These are phyloP conservation scores for Scelioninae gen. 2 DNA, from an alignment of 2,888 invertebrate species.

Conservation along the genomic window DNA sequence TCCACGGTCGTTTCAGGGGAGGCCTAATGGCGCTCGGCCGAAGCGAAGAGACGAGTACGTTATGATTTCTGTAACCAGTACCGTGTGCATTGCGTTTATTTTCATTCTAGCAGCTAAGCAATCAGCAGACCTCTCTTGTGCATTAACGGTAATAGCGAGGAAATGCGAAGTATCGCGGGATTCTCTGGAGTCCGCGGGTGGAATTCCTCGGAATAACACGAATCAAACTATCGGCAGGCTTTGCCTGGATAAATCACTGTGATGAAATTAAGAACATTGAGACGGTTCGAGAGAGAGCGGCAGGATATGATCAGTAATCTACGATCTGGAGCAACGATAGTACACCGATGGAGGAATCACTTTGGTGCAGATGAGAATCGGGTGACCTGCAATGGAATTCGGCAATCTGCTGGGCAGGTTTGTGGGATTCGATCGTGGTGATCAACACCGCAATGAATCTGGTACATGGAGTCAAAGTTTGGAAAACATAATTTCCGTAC, in stretches of 20 bases:
- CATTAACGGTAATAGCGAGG: constrained; percentile 70
- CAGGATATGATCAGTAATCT: constrained; percentile 15
- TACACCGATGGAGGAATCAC: constrained; percentile 7
- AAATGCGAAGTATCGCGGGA: constrained; percentile 60
- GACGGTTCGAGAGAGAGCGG: constrained; percentile 7
- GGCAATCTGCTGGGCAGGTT: no score
- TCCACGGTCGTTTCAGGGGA: constrained; percentile 36
- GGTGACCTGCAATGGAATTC: constrained; percentile 7
- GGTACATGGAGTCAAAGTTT: no score
- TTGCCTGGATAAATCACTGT: constrained; percentile 15
- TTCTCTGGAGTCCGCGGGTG: constrained; percentile 18
- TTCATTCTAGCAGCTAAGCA: constrained; percentile 59
- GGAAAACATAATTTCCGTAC: no score
- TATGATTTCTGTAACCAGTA: constrained; percentile 70
- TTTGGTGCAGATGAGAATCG: constrained; percentile 21
- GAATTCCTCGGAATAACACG: constrained; percentile 29
- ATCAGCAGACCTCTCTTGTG: constrained; percentile 65
- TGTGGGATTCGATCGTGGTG: no score
- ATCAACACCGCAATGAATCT: no score
- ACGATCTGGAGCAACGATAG: constrained; percentile 24
- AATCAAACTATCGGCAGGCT: constrained; percentile 16
- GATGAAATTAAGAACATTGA: constrained; percentile 33
- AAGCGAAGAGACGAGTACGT: constrained; percentile 59
- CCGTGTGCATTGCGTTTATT: constrained; percentile 62
- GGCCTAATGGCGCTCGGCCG: constrained; percentile 33